Conservation (phyloP, 2,113 vertebrate species). For the Plecturocebus donacophilus region DNA sequence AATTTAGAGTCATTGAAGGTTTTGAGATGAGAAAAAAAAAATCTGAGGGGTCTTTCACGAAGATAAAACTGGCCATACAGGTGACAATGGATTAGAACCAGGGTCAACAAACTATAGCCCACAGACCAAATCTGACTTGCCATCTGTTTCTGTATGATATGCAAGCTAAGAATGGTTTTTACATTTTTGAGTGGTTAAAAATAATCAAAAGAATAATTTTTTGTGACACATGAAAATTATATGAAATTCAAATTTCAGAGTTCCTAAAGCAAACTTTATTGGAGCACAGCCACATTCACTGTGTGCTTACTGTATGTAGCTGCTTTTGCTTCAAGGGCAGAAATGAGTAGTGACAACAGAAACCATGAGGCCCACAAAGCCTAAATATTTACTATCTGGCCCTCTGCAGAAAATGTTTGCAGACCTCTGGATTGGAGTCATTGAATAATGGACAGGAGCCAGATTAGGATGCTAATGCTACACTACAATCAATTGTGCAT, state of each 20-base stretch:
- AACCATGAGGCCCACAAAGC: neutral
- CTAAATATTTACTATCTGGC: neutral
- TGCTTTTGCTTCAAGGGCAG: neutral
- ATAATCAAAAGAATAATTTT: neutral
- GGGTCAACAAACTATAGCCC: neutral
- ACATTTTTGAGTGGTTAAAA: neutral
- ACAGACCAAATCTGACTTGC: neutral
- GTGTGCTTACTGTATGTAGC: neutral
- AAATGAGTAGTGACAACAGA: neutral
- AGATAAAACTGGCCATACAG: neutral
- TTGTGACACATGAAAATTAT: neutral
- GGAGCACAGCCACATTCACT: neutral
- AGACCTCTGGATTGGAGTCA: neutral
- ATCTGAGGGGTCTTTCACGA: neutral
- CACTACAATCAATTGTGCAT: neutral
- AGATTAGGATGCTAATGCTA: neutral
- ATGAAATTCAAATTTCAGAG: constrained; percentile 26
- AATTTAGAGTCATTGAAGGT: neutral
- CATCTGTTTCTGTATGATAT: neutral
- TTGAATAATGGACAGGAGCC: neutral
- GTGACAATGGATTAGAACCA: neutral
- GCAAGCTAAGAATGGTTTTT: neutral
- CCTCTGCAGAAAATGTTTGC: neutral
- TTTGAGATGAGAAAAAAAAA: neutral
- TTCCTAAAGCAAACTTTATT: constrained; percentile 30